Conservation (phyloP, 2,888 invertebrate species). For the Plebejus anna region DNA sequence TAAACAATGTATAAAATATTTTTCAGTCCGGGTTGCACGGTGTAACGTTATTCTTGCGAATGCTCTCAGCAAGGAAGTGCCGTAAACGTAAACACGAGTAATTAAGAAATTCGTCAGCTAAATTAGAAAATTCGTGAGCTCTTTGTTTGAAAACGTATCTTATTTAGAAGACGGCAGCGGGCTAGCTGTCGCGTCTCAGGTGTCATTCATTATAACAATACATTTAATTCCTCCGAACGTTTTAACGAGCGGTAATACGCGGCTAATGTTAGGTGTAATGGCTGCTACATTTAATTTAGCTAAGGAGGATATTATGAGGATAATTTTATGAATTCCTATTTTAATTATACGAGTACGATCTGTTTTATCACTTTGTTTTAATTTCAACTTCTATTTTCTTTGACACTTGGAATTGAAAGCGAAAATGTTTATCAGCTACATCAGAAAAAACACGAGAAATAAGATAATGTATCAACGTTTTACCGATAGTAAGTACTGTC, state of each 20-base stretch:
- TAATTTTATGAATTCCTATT: background rate
- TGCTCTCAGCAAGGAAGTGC: background rate
- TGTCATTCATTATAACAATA: constrained; percentile 17
- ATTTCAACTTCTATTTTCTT: background rate
- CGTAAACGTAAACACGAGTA: background rate
- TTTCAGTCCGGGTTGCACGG: background rate
- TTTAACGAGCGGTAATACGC: constrained; percentile 5
- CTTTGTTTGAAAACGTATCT: background rate
- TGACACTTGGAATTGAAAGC: background rate
- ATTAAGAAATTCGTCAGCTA: constrained; percentile 11
- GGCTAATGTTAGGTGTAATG: background rate
- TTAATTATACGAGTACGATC: background rate
- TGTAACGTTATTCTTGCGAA: background rate
- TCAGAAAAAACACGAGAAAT: background rate
- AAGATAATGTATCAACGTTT: background rate
- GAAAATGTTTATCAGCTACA: background rate
- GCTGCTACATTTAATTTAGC: background rate
- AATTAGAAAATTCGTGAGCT: constrained; percentile 5
- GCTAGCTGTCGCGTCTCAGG: background rate
- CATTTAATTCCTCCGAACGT: background rate
- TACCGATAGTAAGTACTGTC: background rate
- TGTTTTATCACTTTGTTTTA: background rate
- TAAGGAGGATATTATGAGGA: background rate
- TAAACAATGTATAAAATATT: background rate
- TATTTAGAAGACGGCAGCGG: background rate